Conservation (phyloP, 2,888 invertebrate species). For the Synergus itoensis region DNA sequence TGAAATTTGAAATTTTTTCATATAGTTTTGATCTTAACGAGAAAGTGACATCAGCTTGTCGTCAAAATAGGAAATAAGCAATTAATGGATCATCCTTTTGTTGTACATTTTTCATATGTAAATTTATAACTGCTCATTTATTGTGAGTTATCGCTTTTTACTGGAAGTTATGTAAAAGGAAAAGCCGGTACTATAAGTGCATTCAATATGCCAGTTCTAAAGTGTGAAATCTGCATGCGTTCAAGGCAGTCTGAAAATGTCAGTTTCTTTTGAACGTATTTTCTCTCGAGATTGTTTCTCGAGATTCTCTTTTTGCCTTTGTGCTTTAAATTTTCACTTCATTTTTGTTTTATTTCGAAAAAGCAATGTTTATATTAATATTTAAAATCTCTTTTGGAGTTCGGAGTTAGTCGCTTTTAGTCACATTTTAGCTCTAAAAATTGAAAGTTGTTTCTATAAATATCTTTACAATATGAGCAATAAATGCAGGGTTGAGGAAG, state of each 20-base stretch:
- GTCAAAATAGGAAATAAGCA: not conserved
- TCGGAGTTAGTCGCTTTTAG: not conserved
- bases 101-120: slow-evolving; percentile 7
- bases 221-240: slow-evolving; percentile 47
- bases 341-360: not conserved
- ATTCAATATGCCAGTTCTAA: slow-evolving; percentile 42
- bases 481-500: not conserved
- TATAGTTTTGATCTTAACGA: not conserved
- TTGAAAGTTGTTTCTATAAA: not conserved
- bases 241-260: slow-evolving; percentile 39
- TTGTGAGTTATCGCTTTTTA: slow-evolving; percentile 14
- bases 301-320: not conserved
- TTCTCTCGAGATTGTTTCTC: slow-evolving; percentile 17
- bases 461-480: not conserved
- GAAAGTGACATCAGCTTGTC: not conserved
- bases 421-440: not conserved
- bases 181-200: slow-evolving; percentile 39
- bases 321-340: not conserved
- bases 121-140: not conserved
- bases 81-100: not conserved
- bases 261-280: slow-evolving; percentile 23
- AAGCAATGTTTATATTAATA: not conserved
- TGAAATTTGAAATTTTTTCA: not conserved
- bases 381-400: not conserved
- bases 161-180: slow-evolving; percentile 37